Conservation (phyloP, 2,888 invertebrate species). For the Oxytorus armatus region DNA sequence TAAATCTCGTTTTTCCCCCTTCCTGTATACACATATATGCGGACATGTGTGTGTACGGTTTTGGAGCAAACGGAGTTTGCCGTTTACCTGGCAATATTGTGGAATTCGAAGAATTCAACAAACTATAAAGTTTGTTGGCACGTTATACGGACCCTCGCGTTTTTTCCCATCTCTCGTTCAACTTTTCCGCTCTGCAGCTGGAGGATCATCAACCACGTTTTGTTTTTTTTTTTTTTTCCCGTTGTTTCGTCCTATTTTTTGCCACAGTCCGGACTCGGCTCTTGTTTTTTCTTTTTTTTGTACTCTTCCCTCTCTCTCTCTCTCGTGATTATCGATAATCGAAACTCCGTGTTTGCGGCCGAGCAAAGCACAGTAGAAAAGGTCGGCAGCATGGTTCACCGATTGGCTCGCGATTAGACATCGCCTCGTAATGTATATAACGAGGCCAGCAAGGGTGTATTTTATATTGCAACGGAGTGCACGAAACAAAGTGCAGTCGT, state of each 20-base stretch:
- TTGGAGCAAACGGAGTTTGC: constrained; percentile 23
- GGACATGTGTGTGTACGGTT: background rate
- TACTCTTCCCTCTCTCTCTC: constrained; percentile 14
- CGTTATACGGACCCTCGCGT: constrained; percentile 43
- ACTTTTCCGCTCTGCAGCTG: constrained; percentile 53
- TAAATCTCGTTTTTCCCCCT: constrained; percentile 39
- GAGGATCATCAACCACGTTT: constrained; percentile 55
- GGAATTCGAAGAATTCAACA: constrained; percentile 65
- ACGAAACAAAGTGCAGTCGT: constrained; percentile 57
- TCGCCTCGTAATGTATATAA: constrained; percentile 48
- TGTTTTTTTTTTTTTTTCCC: constrained; percentile 23
- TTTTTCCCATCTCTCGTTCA: constrained; percentile 47
- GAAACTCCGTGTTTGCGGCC: constrained; percentile 63
- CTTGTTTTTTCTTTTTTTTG: constrained; percentile 35
- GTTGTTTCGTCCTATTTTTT: constrained; percentile 32
- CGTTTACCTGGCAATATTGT: constrained; percentile 59
- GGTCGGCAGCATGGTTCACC: constrained; percentile 60
- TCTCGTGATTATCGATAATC: constrained; percentile 68
- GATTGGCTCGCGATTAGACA: constrained; percentile 64
- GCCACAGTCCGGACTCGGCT: constrained; percentile 1
- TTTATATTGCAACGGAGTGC: constrained; percentile 50
- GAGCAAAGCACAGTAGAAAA: constrained; percentile 53
- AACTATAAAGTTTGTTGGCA: constrained; percentile 67
- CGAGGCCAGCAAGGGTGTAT: constrained; percentile 15
- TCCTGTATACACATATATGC: background rate